Conservation (phyloP, 2,113 vertebrate genomes). For the Ceuthmochares aereus region DNA sequence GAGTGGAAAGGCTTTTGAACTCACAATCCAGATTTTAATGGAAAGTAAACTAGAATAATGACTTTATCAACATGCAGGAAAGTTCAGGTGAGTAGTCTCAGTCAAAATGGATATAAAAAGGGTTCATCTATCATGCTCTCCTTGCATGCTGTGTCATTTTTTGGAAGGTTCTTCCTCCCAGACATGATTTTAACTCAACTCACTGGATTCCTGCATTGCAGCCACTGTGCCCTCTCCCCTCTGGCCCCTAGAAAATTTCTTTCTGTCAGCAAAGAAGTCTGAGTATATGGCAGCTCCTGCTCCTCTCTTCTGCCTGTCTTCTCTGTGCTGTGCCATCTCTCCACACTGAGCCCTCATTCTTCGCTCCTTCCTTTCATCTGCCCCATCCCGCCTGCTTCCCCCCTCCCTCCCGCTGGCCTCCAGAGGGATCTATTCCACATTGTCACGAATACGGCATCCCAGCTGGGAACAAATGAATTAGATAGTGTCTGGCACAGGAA, state of each 20-base stretch:
- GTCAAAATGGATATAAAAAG: neutral
- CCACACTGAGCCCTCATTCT: neutral
- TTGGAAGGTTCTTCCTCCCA: neutral
- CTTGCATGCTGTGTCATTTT: neutral
- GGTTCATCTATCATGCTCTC: neutral
- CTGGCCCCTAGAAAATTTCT: neutral
- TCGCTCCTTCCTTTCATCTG: neutral
- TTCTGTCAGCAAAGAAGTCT: conserved; percentile 3
- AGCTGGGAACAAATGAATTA: conserved; percentile 30
- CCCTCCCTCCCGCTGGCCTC: neutral
- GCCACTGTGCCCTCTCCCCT: neutral
- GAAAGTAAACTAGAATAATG: neutral
- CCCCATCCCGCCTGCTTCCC: neutral
- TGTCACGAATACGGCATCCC: neutral
- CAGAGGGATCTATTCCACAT: neutral
- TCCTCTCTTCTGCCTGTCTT: neutral
- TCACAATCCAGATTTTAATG: neutral
- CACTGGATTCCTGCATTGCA: neutral
- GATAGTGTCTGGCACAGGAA: neutral
- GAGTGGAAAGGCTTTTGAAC: conserved; percentile 2
- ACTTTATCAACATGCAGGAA: neutral
- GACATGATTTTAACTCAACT: neutral
- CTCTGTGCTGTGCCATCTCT: neutral
- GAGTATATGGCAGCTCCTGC: neutral
- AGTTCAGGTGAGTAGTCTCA: neutral